A percentile compares a stretch with the other conserved stretches of the same genome.
phyloP scores from a whole-genome alignment of 53 echinoderm and acorn worm genomes.

The Arbacia lixula region DNA sequence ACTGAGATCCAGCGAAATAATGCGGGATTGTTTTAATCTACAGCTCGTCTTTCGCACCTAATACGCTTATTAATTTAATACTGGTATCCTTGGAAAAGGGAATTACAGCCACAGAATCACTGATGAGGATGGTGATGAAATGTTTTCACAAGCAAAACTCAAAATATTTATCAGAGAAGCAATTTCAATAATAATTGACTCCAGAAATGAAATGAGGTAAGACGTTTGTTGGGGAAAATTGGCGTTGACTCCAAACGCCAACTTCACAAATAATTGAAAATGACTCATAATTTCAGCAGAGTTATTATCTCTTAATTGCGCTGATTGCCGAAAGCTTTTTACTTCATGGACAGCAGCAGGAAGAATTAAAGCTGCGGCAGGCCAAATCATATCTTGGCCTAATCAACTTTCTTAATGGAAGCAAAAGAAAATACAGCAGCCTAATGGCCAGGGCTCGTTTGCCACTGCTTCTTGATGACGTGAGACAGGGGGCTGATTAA shows the following conservation, averaged over 20 bases:
- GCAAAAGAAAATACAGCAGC: conserved; percentile 37
- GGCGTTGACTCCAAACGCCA: conserved; percentile 14
- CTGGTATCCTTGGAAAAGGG: too few species aligned
- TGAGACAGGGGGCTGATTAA: conserved; percentile 34
- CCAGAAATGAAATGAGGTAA: not conserved
- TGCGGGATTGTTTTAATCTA: too few species aligned
- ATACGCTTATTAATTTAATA: too few species aligned
- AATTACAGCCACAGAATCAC: too few species aligned
- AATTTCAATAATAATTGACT: conserved; percentile 38
- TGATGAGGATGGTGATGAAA: too few species aligned
- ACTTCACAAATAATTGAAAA: conserved; percentile 45
- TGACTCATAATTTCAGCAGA: conserved; percentile 40
- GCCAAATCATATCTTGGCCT: conserved; percentile 33
- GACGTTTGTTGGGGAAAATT: conserved; percentile 8
- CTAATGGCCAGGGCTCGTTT: not conserved
- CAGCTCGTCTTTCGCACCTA: too few species aligned
- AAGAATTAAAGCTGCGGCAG: conserved; percentile 4
- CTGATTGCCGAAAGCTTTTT: conserved; percentile 23
- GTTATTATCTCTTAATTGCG: conserved; percentile 23
- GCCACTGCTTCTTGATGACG: not conserved
- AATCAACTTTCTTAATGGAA: conserved; percentile 34
- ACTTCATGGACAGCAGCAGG: not conserved
- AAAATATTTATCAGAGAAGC: conserved; percentile 25
- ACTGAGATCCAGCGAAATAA: too few species aligned
- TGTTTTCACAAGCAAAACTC: too few species aligned